phyloP scores from a whole-genome alignment of 2,113 vertebrate genomes.

The Grammomys dolichurus region DNA sequence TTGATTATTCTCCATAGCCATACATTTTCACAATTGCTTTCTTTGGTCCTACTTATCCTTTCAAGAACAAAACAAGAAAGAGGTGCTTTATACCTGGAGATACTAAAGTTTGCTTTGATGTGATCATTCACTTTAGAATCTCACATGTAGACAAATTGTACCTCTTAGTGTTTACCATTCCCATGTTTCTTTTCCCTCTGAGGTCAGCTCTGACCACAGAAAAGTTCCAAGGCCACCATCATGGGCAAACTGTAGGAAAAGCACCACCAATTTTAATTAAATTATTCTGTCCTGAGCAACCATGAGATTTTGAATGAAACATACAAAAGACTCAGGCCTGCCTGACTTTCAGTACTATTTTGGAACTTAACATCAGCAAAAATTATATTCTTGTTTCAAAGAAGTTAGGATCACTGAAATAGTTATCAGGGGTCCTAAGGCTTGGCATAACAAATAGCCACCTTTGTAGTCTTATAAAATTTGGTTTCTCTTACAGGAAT shows the following conservation, averaged over 20 bases:
- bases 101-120: conserved; percentile 4
- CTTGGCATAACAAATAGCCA: background rate
- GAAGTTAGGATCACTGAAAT: conserved; percentile 21
- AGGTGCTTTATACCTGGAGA: background rate
- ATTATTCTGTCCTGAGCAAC: conserved; percentile 20
- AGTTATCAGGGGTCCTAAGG: background rate
- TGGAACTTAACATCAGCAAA: conserved; percentile 24
- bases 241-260: background rate
- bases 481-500: conserved; percentile 29
- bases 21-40: conserved; percentile 20
- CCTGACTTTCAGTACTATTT: conserved; percentile 40
- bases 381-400: background rate
- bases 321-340: background rate
- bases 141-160: background rate
- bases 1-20: background rate
- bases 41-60: background rate
- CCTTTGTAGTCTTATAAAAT: background rate
- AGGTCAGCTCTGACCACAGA: background rate
- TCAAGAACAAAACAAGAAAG: background rate
- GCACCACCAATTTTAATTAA: background rate
- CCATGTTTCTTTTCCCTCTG: background rate
- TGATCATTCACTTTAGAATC: background rate
- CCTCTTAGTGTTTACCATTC: background rate
- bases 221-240: background rate
- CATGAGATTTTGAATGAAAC: background rate